Conservation (phyloP, 2,113 vertebrate genomes). For the Myotis yumanensis region DNA sequence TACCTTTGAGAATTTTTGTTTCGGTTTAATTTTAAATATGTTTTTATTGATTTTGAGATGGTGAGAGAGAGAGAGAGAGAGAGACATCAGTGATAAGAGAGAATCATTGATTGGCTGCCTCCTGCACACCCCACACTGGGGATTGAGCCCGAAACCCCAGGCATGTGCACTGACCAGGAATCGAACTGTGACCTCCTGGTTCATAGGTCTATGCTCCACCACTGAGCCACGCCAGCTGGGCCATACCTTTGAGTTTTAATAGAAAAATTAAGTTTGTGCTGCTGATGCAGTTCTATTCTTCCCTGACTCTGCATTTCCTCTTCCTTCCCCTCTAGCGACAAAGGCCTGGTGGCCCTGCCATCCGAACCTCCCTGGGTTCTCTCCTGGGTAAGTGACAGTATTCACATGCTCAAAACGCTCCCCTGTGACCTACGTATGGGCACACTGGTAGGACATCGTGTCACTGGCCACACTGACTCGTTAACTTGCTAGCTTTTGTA, state of each 20-base stretch:
- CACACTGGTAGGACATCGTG: neutral
- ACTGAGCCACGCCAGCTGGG: too few species aligned
- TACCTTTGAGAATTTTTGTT: neutral
- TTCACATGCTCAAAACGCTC: neutral
- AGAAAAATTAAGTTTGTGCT: neutral
- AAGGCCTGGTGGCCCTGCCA: neutral
- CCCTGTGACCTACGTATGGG: neutral
- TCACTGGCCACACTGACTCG: neutral
- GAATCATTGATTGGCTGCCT: too few species aligned
- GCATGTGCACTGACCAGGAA: too few species aligned
- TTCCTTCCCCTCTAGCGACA: too few species aligned
- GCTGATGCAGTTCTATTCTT: neutral
- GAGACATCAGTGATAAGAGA: too few species aligned
- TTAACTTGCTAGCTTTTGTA: neutral
- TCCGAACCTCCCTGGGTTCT: neutral
- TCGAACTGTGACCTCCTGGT: too few species aligned
- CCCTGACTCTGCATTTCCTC: neutral
- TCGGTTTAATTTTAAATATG: too few species aligned
- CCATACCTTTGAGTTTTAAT: neutral
- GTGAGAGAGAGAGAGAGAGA: too few species aligned
- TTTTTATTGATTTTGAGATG: too few species aligned
- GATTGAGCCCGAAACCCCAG: too few species aligned
- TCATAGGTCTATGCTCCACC: too few species aligned
- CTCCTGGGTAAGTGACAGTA: neutral
- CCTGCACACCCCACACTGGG: too few species aligned